phyloP scores from a whole-genome alignment of 1,140 invertebrate genomes.

The Pseudomyrmex pallidus region DNA sequence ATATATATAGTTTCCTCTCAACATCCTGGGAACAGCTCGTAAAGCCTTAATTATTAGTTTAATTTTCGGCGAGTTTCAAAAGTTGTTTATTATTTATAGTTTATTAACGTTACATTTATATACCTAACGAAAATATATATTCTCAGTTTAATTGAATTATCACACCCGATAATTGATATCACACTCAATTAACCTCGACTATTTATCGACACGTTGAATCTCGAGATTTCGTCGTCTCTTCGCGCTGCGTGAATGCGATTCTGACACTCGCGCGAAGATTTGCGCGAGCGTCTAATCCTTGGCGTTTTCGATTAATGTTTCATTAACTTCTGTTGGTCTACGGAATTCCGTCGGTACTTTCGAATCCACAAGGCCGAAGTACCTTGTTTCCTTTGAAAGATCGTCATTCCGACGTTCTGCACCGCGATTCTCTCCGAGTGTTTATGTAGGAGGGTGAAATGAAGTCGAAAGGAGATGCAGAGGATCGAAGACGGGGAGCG shows the following conservation, averaged over 20 bases:
- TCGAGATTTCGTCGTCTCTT: slow-evolving; percentile 13
- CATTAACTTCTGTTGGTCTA: slow-evolving; percentile 59
- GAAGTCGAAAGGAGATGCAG: slow-evolving; percentile 69
- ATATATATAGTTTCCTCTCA: too few relatives aligned
- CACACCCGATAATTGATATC: slow-evolving; percentile 14
- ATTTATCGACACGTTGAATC: slow-evolving; percentile 47
- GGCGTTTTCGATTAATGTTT: slow-evolving; percentile 60
- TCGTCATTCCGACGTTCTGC: slow-evolving; percentile 52
- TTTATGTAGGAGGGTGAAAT: slow-evolving; percentile 67
- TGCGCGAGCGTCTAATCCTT: slow-evolving; percentile 50
- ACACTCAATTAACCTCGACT: slow-evolving; percentile 3
- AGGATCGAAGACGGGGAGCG: slow-evolving; percentile 67
- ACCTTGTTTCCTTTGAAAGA: slow-evolving; percentile 53
- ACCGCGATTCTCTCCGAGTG: slow-evolving; percentile 63
- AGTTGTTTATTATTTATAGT: too few relatives aligned
- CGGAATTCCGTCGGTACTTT: slow-evolving; percentile 46
- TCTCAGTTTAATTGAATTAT: background rate
- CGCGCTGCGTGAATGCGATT: background rate
- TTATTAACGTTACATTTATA: too few relatives aligned
- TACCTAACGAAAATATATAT: background rate
- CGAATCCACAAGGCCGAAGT: slow-evolving; percentile 44
- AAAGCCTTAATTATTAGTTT: too few relatives aligned
- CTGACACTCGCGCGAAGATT: slow-evolving; percentile 40
- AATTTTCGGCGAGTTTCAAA: too few relatives aligned
- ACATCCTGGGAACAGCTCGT: too few relatives aligned